These are phyloP conservation scores for Scolanthus callimorphus DNA, from an alignment of 92 coral and sea anemone genomes.

Conservation along the genomic window DNA sequence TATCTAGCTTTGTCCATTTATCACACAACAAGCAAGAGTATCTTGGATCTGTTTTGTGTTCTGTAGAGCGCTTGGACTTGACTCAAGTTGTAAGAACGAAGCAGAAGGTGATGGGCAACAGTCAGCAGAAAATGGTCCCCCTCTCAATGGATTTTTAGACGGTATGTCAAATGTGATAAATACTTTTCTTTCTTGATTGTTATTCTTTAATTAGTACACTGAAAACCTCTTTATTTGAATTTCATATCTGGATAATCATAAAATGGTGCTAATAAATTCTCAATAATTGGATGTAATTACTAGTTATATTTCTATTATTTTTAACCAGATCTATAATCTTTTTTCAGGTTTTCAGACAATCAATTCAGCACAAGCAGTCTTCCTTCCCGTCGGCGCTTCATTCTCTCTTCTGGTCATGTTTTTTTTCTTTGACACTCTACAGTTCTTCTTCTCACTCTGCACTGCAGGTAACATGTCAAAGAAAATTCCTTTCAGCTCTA, in stretches of 20 bases:
- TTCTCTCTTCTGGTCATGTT: conserved; percentile 94
- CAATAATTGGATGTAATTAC: too few relatives aligned
- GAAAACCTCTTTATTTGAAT: too few relatives aligned
- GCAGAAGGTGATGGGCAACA: conserved; percentile 65
- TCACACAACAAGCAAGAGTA: too few relatives aligned
- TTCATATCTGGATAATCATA: too few relatives aligned
- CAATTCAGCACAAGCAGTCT: conserved; percentile 93
- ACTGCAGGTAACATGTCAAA: conserved; percentile 95
- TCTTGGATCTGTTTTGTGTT: too few relatives aligned
- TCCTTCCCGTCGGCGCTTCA: conserved; percentile 97
- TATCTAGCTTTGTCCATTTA: too few relatives aligned
- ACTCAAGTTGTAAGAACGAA: conserved; percentile 47
- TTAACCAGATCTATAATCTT: conserved; percentile 4
- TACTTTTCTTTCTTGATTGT: neutral
- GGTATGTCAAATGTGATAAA: conserved; percentile 31
- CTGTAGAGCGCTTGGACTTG: conserved; percentile 81
- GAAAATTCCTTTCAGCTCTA: too few relatives aligned
- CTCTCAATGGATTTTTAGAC: conserved; percentile 67
- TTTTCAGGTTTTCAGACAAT: conserved; percentile 91
- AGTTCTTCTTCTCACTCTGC: conserved; percentile 91
- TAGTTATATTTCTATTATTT: too few relatives aligned
- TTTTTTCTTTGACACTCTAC: conserved; percentile 96
- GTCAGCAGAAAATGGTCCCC: conserved; percentile 24
- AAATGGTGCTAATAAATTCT: too few relatives aligned
- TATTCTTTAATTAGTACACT: too few relatives aligned